These are phyloP conservation scores for Enteromius treurensis DNA, from an alignment of 2,797 vertebrate species.

Conservation along the genomic window DNA sequence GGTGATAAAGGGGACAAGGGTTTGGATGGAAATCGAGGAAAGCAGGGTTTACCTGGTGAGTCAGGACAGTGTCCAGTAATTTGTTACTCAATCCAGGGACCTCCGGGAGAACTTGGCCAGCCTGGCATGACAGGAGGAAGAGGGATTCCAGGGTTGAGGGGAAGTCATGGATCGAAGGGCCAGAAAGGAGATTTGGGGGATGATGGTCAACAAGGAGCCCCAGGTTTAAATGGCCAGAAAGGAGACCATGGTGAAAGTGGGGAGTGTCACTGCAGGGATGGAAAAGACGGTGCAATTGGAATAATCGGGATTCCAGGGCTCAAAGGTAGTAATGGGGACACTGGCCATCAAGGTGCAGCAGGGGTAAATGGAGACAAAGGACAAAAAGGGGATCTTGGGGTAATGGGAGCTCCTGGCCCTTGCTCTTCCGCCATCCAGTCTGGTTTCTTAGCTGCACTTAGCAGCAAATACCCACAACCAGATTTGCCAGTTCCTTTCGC, in stretches of 20 bases:
- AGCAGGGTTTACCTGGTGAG: slow-evolving; percentile 69
- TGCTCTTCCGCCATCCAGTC: slow-evolving; percentile 74
- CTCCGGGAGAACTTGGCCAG: slow-evolving; percentile 65
- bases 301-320: slow-evolving; percentile 63
- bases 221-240: slow-evolving; percentile 65
- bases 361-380: slow-evolving; percentile 68
- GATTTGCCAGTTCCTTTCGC: slow-evolving; percentile 69
- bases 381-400: slow-evolving; percentile 62
- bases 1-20: slow-evolving; percentile 77
- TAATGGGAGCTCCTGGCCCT: slow-evolving; percentile 69
- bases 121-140: slow-evolving; percentile 68
- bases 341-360: slow-evolving; percentile 60
- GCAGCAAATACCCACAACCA: slow-evolving; percentile 46
- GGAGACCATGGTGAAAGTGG: slow-evolving; percentile 70
- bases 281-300: slow-evolving; percentile 66
- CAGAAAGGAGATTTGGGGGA: slow-evolving; percentile 70
- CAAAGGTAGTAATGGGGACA: slow-evolving; percentile 67
- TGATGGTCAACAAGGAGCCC: slow-evolving; percentile 61
- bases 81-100: slow-evolving; percentile 64
- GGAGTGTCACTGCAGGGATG: slow-evolving; percentile 71
- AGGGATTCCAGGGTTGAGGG: slow-evolving; percentile 70
- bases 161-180: slow-evolving; percentile 65
- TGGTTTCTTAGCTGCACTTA: slow-evolving; percentile 68
- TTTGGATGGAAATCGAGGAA: slow-evolving; percentile 63
- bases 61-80: slow-evolving; percentile 67